Evolutionary conservation across 2,888 invertebrate genomes (phyloP).

Genomic region (Nysson spinosus): DNA sequence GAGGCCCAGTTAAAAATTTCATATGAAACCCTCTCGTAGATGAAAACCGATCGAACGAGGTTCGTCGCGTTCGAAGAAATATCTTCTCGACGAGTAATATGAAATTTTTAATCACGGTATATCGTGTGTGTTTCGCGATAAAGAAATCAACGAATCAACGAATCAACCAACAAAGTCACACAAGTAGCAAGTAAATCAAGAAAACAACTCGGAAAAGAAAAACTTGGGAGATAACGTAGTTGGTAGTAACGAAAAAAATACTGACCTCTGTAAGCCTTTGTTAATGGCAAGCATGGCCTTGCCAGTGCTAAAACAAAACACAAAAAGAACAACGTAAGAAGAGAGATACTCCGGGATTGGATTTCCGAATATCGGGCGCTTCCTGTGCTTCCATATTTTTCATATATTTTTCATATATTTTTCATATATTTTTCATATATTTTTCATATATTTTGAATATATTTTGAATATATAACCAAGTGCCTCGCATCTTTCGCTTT

Average conservation of each 20-base stretch:
- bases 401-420: constrained; percentile 18
- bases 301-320: constrained; percentile 86
- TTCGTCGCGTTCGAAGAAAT: too few species aligned
- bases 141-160: too few species aligned
- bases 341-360: constrained; percentile 66
- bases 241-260: constrained; percentile 78
- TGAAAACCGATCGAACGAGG: too few species aligned
- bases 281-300: constrained; percentile 91
- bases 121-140: not conserved
- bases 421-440: too few species aligned
- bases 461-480: too few species aligned
- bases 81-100: too few species aligned
- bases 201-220: constrained; percentile 18
- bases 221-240: constrained; percentile 53
- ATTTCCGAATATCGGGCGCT: constrained; percentile 56
- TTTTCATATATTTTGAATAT: not conserved
- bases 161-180: not conserved
- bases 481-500: too few species aligned
- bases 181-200: constrained; percentile 7
- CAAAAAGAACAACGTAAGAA: constrained; percentile 78
- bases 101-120: constrained; percentile 31
- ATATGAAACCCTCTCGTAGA: too few species aligned
- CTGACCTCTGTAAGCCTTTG: constrained; percentile 90
- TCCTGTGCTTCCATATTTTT: constrained; percentile 35
- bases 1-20: too few species aligned